These are phyloP conservation scores for Morpho achilles DNA, from an alignment of 2,888 invertebrate species.

Conservation along the genomic window DNA sequence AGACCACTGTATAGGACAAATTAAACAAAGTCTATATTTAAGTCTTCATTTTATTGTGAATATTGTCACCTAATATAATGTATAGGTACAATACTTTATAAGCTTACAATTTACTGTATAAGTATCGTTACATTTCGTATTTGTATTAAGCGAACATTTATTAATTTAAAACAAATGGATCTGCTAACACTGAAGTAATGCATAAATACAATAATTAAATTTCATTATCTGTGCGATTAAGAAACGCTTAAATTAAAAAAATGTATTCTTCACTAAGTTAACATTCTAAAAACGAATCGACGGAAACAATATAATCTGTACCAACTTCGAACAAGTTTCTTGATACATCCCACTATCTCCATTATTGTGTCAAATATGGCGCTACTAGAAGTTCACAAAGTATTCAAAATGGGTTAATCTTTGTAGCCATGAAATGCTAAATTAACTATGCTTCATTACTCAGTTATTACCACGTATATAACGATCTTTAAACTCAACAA, in stretches of 20 bases:
- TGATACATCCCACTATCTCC: too few species aligned
- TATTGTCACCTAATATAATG: slow-evolving; percentile 70
- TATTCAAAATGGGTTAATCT: too few species aligned
- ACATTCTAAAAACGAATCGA: not conserved
- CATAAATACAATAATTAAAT: slow-evolving; percentile 25
- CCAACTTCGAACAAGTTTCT: too few species aligned
- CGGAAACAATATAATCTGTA: not conserved
- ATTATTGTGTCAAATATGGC: too few species aligned
- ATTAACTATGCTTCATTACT: too few species aligned
- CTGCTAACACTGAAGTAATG: slow-evolving; percentile 22
- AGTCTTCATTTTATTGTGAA: slow-evolving; percentile 78
- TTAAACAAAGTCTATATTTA: slow-evolving; percentile 41
- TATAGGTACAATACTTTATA: slow-evolving; percentile 56
- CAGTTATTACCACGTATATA: too few species aligned
- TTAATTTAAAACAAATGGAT: slow-evolving; percentile 33
- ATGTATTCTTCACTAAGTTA: not conserved
- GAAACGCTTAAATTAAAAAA: slow-evolving; percentile 23
- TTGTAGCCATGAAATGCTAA: too few species aligned
- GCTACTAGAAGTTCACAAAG: too few species aligned
- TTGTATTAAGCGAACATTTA: slow-evolving; percentile 30
- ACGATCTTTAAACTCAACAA: too few species aligned
- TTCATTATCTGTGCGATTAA: slow-evolving; percentile 32
- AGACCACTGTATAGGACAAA: slow-evolving; percentile 3
- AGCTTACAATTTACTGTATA: slow-evolving; percentile 72
- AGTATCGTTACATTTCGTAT: slow-evolving; percentile 47